A percentile compares a stretch with the other conserved stretches of the same genome.
Conservation (phyloP, 1,140 invertebrate genomes). For the Philopotamus ludificatus region DNA sequence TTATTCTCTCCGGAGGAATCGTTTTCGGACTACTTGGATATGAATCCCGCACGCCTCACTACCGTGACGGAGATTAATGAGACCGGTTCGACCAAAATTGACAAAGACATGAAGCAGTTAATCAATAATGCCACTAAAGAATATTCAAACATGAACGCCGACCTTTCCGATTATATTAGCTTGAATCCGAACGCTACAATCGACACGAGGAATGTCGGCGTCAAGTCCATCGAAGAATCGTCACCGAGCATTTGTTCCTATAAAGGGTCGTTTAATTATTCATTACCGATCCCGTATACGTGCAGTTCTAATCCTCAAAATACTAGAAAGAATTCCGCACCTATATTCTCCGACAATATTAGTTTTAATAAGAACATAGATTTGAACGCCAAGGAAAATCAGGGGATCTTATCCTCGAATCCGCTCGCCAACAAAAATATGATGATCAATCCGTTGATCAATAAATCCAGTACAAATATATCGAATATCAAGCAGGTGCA, state of each 20-base stretch:
- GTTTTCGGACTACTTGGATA: slow-evolving; percentile 38
- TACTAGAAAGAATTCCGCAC: slow-evolving; percentile 32
- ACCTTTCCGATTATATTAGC: slow-evolving; percentile 36
- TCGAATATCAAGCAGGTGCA: slow-evolving; percentile 34
- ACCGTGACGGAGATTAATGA: slow-evolving; percentile 39
- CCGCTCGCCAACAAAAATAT: slow-evolving; percentile 36
- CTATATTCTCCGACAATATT: slow-evolving; percentile 24
- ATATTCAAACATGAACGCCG: slow-evolving; percentile 1
- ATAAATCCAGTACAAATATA: slow-evolving; percentile 33
- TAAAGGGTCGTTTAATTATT: neutral
- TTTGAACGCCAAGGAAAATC: slow-evolving; percentile 31
- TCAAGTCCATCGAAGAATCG: slow-evolving; percentile 24
- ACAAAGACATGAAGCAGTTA: slow-evolving; percentile 37
- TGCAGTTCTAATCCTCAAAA: slow-evolving; percentile 27
- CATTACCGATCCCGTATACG: too few species aligned
- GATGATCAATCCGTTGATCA: slow-evolving; percentile 25
- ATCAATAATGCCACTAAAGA: slow-evolving; percentile 40
- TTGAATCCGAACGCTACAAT: slow-evolving; percentile 36
- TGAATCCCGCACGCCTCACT: slow-evolving; percentile 27
- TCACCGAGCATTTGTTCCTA: neutral
- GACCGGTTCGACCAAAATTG: slow-evolving; percentile 20
- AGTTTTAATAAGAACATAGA: slow-evolving; percentile 21
- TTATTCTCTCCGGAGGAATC: neutral
- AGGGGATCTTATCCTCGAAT: slow-evolving; percentile 36
- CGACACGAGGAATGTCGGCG: slow-evolving; percentile 5